phyloP scores from a whole-genome alignment of 2,888 invertebrate species.

The Stegophylla sp. region DNA sequence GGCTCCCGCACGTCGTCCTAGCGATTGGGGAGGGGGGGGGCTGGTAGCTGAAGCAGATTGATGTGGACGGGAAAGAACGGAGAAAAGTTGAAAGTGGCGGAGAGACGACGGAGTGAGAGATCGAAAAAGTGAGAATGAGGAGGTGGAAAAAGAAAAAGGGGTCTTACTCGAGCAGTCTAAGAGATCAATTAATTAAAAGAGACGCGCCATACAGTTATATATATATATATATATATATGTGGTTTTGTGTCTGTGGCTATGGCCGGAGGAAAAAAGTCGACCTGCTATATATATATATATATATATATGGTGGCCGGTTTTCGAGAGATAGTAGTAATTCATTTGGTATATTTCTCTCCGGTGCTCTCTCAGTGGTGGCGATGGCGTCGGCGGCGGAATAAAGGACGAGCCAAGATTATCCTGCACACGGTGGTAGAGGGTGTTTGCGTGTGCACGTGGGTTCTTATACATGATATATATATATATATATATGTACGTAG shows the following conservation, averaged over 20 bases:
- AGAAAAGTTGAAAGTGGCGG: neutral
- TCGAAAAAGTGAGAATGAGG: conserved; percentile 53
- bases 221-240: too few relatives aligned
- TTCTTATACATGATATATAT: neutral
- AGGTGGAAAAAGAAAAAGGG: conserved; percentile 22
- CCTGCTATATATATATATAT: too few relatives aligned
- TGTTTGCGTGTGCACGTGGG: conserved; percentile 60
- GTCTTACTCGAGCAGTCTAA: conserved; percentile 20
- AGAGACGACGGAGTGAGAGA: neutral
- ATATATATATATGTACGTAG: neutral
- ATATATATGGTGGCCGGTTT: conserved; percentile 46
- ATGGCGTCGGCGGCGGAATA: conserved; percentile 58
- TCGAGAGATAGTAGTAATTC: conserved; percentile 57
- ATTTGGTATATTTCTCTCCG: conserved; percentile 54
- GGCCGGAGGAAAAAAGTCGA: neutral
- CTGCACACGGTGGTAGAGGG: conserved; percentile 64
- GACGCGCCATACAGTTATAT: too few relatives aligned
- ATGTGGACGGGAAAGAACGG: neutral
- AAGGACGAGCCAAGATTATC: conserved; percentile 66
- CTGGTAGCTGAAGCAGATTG: conserved; percentile 10
- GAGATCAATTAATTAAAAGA: conserved; percentile 57
- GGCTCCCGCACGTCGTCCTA: too few relatives aligned
- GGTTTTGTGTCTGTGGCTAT: neutral
- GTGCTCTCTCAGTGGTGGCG: neutral
- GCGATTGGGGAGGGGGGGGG: neutral